phyloP scores from a whole-genome alignment of 1,140 invertebrate species.

The Heliconius eleuchia region DNA sequence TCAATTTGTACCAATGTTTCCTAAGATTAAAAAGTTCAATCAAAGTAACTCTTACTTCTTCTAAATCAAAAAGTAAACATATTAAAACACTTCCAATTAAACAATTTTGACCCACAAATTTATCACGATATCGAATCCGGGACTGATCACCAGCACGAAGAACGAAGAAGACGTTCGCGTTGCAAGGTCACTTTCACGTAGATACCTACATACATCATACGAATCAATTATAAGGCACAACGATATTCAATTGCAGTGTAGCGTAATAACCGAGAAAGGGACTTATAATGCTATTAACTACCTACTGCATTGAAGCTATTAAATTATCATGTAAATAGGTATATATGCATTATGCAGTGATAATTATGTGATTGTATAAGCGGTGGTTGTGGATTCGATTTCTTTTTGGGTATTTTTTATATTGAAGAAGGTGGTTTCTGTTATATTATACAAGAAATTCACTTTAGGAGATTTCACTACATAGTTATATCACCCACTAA shows the following conservation, averaged over 20 bases:
- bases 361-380: background rate
- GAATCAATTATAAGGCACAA: background rate
- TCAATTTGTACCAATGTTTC: too few relatives aligned
- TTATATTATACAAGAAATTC: too few relatives aligned
- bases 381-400: background rate
- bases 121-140: background rate
- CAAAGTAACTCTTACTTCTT: too few relatives aligned
- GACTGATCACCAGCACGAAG: background rate
- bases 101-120: background rate
- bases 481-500: too few relatives aligned
- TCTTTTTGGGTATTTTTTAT: background rate
- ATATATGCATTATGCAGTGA: background rate
- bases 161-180: background rate
- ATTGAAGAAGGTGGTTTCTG: background rate
- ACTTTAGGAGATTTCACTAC: too few relatives aligned
- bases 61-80: background rate
- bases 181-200: constrained; percentile 2
- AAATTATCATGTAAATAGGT: background rate
- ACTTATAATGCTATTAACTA: background rate
- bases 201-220: background rate
- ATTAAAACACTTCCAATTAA: background rate
- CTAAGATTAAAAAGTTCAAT: too few relatives aligned
- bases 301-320: background rate
- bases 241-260: background rate
- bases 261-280: background rate